These are phyloP conservation scores for Sinohyriopsis cumingii DNA, from an alignment of 2,888 invertebrate genomes.

Conservation along the genomic window DNA sequence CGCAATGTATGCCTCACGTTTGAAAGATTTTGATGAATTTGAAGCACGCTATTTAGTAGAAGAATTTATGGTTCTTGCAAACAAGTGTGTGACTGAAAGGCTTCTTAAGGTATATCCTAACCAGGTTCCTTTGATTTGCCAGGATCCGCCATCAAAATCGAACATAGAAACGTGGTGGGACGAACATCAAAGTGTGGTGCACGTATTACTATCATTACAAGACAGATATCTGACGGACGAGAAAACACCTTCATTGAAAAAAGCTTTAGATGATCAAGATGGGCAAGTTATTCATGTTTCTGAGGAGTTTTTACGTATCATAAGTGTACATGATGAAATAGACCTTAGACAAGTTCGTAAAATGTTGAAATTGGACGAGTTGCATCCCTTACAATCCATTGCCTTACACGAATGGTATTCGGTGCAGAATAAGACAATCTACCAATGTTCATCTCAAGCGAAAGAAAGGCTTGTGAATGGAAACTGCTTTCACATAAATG, in stretches of 20 bases:
- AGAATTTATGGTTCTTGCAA: slow-evolving; percentile 41
- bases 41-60: slow-evolving; percentile 37
- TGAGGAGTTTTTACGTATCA: too few species aligned
- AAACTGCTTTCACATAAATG: slow-evolving; percentile 27
- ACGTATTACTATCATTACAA: slow-evolving; percentile 29
- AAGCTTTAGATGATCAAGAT: too few species aligned
- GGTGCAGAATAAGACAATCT: slow-evolving; percentile 16
- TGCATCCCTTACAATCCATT: slow-evolving; percentile 18
- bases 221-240: neutral
- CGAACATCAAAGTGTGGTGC: slow-evolving; percentile 9
- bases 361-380: slow-evolving; percentile 9
- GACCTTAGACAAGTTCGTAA: neutral
- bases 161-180: slow-evolving; percentile 26
- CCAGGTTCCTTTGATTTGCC: slow-evolving; percentile 30
- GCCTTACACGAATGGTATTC: slow-evolving; percentile 23
- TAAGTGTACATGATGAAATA: neutral
- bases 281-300: too few species aligned
- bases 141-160: slow-evolving; percentile 21
- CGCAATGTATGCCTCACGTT: slow-evolving; percentile 21
- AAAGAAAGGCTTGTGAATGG: neutral
- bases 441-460: slow-evolving; percentile 11
- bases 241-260: too few species aligned
- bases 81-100: slow-evolving; percentile 21
- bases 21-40: slow-evolving; percentile 1
- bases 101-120: slow-evolving; percentile 13